Conservation (phyloP, 2,113 vertebrate species). For the Rhineura floridana region DNA sequence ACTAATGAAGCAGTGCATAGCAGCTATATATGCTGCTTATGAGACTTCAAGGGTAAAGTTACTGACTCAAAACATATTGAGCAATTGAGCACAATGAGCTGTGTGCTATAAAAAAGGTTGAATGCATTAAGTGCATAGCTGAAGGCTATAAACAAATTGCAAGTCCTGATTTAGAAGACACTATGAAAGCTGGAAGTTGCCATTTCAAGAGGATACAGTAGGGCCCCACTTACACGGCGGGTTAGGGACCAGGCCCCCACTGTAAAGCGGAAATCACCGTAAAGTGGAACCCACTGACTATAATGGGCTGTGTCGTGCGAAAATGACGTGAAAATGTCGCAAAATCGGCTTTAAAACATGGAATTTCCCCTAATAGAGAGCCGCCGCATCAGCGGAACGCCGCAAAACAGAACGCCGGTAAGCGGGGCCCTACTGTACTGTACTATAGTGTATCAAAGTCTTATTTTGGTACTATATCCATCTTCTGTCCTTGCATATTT, state of each 20-base stretch:
- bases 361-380: no score
- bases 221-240: no score
- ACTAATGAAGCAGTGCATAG: fast-evolving
- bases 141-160: constrained; percentile 7
- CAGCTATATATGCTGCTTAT: not conserved
- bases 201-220: constrained; percentile 15
- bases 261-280: no score
- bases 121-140: not conserved
- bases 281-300: no score
- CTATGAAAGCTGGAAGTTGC: not conserved
- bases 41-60: not conserved
- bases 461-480: constrained; percentile 21
- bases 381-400: no score
- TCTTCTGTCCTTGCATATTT: constrained; percentile 39
- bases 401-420: no score
- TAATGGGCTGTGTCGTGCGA: no score
- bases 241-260: no score
- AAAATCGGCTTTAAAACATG: no score
- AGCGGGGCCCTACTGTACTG: no score
- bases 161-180: not conserved
- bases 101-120: not conserved
- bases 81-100: constrained; percentile 6
- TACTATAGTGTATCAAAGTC: not conserved
- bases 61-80: not conserved
- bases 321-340: no score